Percentiles rank a stretch among this genome's conserved stretches.
Conservation (phyloP, 2,888 invertebrate species). For the Heliconius charithonia region DNA sequence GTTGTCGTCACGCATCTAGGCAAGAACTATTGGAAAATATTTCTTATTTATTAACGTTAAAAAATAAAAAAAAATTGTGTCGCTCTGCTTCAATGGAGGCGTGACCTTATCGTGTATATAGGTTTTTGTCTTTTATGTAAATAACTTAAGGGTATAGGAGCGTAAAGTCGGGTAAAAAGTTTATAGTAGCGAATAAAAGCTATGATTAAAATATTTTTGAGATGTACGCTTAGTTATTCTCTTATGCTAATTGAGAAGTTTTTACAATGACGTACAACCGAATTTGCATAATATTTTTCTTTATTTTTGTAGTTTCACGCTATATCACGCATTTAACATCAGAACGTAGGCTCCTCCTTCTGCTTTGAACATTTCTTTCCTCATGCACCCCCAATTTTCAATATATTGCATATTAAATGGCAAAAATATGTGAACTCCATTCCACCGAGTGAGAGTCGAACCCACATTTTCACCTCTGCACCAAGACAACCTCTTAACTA, state of each 20-base stretch:
- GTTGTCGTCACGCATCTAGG: slow-evolving; percentile 6
- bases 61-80: slow-evolving; percentile 27
- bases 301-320: no score
- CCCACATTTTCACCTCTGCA: background rate
- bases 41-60: background rate
- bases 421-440: background rate
- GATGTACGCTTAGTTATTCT: background rate
- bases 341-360: no score
- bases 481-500: no score
- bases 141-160: slow-evolving; percentile 47
- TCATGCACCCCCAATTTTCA: no score
- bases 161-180: slow-evolving; percentile 46
- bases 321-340: no score
- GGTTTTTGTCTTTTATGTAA: slow-evolving; percentile 43
- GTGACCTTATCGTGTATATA: slow-evolving; percentile 42
- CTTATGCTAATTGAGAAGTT: no score
- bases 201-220: background rate
- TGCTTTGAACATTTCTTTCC: no score
- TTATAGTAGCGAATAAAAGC: background rate
- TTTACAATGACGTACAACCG: no score
- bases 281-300: no score
- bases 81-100: slow-evolving; percentile 41
- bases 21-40: background rate
- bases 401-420: no score
- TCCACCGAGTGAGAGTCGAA: background rate